Conservation (phyloP, 2,888 invertebrate species). For the Ischnura elegans region DNA sequence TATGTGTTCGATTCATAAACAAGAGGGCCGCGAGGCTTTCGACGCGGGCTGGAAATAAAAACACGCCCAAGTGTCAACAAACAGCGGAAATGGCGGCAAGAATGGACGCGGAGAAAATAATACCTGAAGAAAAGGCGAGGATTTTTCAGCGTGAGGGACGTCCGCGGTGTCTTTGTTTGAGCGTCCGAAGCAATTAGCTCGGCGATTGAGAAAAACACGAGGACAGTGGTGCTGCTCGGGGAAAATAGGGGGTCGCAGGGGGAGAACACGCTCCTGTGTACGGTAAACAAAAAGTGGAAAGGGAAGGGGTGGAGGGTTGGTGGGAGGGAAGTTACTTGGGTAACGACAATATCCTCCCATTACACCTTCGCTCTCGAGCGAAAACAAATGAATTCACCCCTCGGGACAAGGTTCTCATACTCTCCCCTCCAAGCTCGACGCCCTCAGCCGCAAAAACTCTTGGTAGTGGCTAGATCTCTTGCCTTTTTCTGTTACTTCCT, state of each 20-base stretch:
- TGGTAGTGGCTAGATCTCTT: background rate
- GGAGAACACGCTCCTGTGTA: background rate
- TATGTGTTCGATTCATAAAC: conserved; percentile 21
- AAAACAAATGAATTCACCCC: conserved; percentile 38
- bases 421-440: background rate
- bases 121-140: conserved; percentile 25
- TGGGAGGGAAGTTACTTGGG: background rate
- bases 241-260: background rate
- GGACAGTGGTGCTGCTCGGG: background rate
- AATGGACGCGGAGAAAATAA: conserved; percentile 34
- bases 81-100: background rate
- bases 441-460: background rate
- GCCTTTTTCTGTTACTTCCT: background rate
- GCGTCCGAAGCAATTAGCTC: conserved; percentile 31
- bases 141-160: background rate
- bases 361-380: conserved; percentile 1
- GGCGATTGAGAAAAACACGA: conserved; percentile 27
- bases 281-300: background rate
- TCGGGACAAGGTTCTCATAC: background rate
- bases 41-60: background rate
- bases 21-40: background rate
- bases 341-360: conserved; percentile 15
- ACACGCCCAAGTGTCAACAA: background rate
- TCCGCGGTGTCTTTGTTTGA: background rate
- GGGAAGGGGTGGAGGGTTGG: no score